Evolutionary conservation across 2,888 invertebrate genomes (phyloP), one percentile per base, ranked within the genome.

Genomic region (Orthonevra nobilis): DNA sequence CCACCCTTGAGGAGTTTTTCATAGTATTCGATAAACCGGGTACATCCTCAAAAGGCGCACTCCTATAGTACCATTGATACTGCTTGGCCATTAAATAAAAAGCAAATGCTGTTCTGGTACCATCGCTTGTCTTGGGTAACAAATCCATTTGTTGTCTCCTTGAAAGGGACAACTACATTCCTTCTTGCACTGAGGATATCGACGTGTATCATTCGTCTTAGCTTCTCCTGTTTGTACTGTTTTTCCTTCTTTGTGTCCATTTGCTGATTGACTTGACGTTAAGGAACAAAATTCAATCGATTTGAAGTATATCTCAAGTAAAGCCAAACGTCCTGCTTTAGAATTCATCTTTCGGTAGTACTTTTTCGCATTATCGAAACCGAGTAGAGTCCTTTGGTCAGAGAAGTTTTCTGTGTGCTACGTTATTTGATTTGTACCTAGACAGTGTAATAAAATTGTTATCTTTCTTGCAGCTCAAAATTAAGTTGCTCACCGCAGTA

Each of bases 211-310:
- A n/a, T n/a, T n/a, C n/a, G n/a, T 10, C 3, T 52, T n/a, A 20
- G 15, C n/a, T 32, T 9, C 10, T 52, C 7, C 28, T 42, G 3
- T 48, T 23, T 23, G 3, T 23, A 23, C 23, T 4, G 23, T 23
- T 23, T 23, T 23, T 23, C 5, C 5, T 23, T 4, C 23, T 3
- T 23, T 5, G 23, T 23, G 19, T 58, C 56, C 73, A 73, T 73
- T 73, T 66, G 36, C 66, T 73, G 73, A 73, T 73, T 73, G 73
- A 73, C 42, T 73, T 73, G 50, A 73, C 42, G 58, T 50, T 42
- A 14, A 63, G 26, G 52, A 36, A 26, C 23, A 48, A 58, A 50
- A 50, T 58, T 56, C 34, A 66, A 66, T 64, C 40, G 28, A 34
- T 15, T 23, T 28, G 17, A 52, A 15, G 40, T 36, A 44, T 46